A percentile compares a stretch with the other conserved stretches of the same genome.
phyloP scores from a whole-genome alignment of 2,797 vertebrate genomes.

The Todus mexicanus region DNA sequence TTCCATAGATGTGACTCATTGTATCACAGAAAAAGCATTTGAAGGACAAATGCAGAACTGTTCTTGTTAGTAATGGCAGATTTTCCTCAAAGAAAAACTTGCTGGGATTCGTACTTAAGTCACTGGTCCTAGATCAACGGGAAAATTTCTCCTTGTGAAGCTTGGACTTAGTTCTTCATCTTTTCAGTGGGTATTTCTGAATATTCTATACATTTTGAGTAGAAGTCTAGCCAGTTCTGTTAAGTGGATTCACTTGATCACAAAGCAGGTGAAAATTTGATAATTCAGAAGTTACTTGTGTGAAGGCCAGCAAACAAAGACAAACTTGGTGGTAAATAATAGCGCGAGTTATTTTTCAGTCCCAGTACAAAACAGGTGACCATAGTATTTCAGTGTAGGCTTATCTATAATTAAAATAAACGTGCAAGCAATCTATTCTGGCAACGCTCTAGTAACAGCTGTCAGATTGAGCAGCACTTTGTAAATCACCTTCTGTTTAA shows the following conservation, averaged over 20 bases:
- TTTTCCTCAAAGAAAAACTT: not conserved
- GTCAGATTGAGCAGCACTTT: constrained; percentile 1
- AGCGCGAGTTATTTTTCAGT: not conserved
- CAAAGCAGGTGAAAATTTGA: not conserved
- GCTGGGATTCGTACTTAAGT: not conserved
- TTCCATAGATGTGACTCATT: not conserved
- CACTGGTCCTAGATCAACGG: not conserved
- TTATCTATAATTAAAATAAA: not conserved
- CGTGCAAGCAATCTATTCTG: constrained; percentile 16
- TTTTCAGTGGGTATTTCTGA: not conserved
- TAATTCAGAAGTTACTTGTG: not conserved
- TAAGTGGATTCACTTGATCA: not conserved
- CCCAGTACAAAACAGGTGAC: not conserved
- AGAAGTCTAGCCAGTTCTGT: not conserved
- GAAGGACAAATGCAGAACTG: not conserved
- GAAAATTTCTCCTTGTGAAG: not conserved
- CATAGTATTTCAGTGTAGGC: not conserved
- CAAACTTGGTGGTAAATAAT: too few relatives aligned
- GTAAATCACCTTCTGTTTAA: constrained; percentile 44
- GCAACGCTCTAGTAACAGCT: constrained; percentile 18
- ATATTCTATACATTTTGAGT: not conserved
- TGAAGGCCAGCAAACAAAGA: not conserved
- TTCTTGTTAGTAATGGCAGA: not conserved
- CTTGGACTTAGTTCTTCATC: not conserved
- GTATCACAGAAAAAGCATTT: not conserved